These are phyloP conservation scores for Beaufortia kweichowensis DNA, from an alignment of 2,113 vertebrate genomes.

Conservation along the genomic window DNA sequence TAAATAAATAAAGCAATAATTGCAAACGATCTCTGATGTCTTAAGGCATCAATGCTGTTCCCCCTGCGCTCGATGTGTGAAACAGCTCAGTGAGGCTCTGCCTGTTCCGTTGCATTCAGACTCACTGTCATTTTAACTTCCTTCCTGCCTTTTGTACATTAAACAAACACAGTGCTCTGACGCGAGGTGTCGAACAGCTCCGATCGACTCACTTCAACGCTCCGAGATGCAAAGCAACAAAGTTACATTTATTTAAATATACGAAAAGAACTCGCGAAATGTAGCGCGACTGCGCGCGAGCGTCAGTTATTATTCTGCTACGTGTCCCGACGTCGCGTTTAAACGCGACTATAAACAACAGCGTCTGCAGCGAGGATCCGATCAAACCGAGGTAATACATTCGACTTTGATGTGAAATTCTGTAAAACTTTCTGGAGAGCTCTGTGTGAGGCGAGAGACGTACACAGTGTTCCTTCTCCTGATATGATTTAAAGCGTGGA, in stretches of 20 bases:
- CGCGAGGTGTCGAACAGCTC: conserved; percentile 40
- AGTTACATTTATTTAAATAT: background rate
- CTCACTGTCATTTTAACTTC: conserved; percentile 58
- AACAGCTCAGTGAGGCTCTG: conserved; percentile 44
- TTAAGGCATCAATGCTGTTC: conserved; percentile 38
- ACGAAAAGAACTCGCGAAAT: conserved; percentile 10
- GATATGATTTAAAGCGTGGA: background rate
- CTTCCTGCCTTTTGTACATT: conserved; percentile 64
- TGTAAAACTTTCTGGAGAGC: background rate
- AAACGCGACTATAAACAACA: background rate
- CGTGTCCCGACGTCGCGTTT: background rate
- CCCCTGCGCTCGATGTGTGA: conserved; percentile 37
- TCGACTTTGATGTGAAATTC: background rate
- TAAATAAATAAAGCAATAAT: conserved; percentile 19
- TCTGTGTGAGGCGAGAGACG: background rate
- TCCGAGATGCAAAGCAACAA: background rate
- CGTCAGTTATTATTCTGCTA: background rate
- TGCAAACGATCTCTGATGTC: background rate
- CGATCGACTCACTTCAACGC: background rate
- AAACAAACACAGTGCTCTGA: conserved; percentile 53
- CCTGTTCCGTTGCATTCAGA: conserved; percentile 56
- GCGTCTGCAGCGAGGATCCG: conserved; percentile 3
- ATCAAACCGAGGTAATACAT: conserved; percentile 17
- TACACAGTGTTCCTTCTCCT: background rate
- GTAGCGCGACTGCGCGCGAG: background rate